Evolutionary conservation across 2,797 vertebrate genomes (phyloP).

Genomic region (Bradypodion pumilum): DNA sequence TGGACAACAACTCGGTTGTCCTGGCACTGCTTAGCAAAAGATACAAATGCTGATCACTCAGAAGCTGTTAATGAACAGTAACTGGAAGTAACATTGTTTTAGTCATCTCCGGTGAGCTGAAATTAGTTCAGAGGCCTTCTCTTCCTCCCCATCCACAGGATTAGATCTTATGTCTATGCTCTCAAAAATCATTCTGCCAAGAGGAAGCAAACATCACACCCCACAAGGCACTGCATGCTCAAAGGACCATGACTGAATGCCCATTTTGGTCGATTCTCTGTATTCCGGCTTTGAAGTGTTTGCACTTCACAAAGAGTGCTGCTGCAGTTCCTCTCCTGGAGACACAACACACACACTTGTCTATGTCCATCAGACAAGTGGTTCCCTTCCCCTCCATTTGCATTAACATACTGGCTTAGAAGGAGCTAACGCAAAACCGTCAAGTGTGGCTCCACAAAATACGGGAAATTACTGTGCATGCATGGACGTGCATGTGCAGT

Average conservation of each 20-base stretch:
- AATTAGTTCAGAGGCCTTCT: not conserved
- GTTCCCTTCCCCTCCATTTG: not conserved
- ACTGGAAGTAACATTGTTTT: not conserved
- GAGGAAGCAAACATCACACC: not conserved
- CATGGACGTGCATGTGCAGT: no score
- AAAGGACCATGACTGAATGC: not conserved
- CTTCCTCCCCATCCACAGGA: no score
- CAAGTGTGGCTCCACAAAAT: no score
- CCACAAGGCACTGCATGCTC: not conserved
- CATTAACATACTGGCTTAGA: no score
- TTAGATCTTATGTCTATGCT: not conserved
- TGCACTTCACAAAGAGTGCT: not conserved
- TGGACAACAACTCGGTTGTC: not conserved
- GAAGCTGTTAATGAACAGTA: no score
- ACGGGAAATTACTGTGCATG: no score
- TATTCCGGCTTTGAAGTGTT: not conserved
- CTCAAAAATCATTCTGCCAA: not conserved
- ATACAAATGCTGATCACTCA: not conserved
- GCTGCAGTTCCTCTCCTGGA: not conserved
- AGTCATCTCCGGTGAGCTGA: not conserved
- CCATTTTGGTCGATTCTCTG: not conserved
- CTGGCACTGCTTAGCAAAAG: no score
- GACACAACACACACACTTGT: not conserved
- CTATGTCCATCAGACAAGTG: not conserved
- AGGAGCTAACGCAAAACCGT: no score